These are phyloP conservation scores for Cyrtodaria siliqua DNA, from an alignment of 2,888 invertebrate genomes.

Conservation along the genomic window DNA sequence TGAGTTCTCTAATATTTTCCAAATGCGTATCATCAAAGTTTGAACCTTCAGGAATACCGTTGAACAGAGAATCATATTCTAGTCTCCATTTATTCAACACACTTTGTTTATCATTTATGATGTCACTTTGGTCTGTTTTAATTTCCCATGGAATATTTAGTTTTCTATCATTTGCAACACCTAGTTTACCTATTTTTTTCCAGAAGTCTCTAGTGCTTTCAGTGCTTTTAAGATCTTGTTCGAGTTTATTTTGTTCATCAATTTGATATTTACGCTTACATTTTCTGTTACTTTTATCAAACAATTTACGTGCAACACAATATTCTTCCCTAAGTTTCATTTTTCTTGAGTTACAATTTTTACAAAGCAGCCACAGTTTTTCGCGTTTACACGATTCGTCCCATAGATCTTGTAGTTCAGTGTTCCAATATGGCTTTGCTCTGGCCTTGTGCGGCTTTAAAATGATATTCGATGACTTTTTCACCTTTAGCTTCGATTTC, in stretches of 20 bases:
- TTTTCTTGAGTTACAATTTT: not conserved
- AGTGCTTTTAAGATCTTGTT: slow-evolving; percentile 2
- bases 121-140: not conserved
- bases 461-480: not conserved
- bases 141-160: slow-evolving; percentile 5
- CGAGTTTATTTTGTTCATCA: slow-evolving; percentile 1
- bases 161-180: not conserved
- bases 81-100: slow-evolving; percentile 15
- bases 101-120: slow-evolving; percentile 1
- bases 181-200: slow-evolving; percentile 3
- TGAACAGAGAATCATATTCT: slow-evolving; percentile 9
- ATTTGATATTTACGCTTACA: slow-evolving; percentile 10
- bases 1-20: not conserved
- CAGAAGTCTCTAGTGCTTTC: slow-evolving; percentile 7
- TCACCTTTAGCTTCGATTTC: not conserved
- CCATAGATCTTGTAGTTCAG: slow-evolving; percentile 8
- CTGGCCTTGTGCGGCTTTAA: slow-evolving; percentile 2
- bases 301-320: not conserved
- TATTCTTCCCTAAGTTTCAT: not conserved
- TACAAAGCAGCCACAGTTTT: not conserved
- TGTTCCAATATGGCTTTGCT: slow-evolving; percentile 9
- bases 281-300: slow-evolving; percentile 14
- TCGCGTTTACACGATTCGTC: slow-evolving; percentile 8
- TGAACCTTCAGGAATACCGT: not conserved
- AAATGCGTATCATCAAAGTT: slow-evolving; percentile 5